Percentiles rank a stretch among this genome's conserved stretches.
These are phyloP conservation scores for Parnassius smintheus DNA, from an alignment of 2,888 invertebrate genomes.

Conservation along the genomic window DNA sequence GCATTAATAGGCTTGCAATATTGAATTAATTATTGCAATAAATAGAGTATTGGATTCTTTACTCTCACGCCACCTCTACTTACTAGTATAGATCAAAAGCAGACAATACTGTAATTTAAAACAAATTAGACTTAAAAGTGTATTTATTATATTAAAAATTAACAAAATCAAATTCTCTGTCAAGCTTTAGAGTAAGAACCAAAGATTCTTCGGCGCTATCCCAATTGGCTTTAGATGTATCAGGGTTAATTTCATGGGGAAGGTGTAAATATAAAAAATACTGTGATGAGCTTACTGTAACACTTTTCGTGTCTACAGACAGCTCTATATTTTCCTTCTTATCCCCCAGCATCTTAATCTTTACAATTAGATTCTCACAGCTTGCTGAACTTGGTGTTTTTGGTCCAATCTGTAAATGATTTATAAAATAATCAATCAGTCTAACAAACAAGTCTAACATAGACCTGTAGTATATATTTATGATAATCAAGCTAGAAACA, in stretches of 20 bases:
- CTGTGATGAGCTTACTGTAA: slow-evolving; percentile 84
- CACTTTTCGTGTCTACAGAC: slow-evolving; percentile 81
- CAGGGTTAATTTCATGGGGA: slow-evolving; percentile 91
- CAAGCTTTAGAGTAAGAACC: slow-evolving; percentile 86
- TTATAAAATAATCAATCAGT: too few relatives aligned
- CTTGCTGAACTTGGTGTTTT: slow-evolving; percentile 90
- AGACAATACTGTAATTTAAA: background rate
- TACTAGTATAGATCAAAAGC: too few relatives aligned
- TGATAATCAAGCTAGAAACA: too few relatives aligned
- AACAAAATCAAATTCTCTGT: slow-evolving; percentile 91
- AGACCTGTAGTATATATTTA: too few relatives aligned
- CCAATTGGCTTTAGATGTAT: slow-evolving; percentile 91
- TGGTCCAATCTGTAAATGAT: slow-evolving; percentile 84
- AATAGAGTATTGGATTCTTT: too few relatives aligned
- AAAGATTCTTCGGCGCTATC: slow-evolving; percentile 84
- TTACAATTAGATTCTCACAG: slow-evolving; percentile 93
- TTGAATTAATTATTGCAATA: too few relatives aligned
- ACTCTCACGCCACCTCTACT: too few relatives aligned
- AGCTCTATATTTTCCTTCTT: slow-evolving; percentile 88
- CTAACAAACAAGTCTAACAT: too few relatives aligned
- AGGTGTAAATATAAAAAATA: slow-evolving; percentile 87
- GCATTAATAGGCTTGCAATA: too few relatives aligned
- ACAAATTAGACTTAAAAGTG: background rate
- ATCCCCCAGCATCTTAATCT: slow-evolving; percentile 88
- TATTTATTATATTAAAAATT: slow-evolving; percentile 84